phyloP scores from a whole-genome alignment of 23 tunicate species.

The Phallusia fumigata region DNA sequence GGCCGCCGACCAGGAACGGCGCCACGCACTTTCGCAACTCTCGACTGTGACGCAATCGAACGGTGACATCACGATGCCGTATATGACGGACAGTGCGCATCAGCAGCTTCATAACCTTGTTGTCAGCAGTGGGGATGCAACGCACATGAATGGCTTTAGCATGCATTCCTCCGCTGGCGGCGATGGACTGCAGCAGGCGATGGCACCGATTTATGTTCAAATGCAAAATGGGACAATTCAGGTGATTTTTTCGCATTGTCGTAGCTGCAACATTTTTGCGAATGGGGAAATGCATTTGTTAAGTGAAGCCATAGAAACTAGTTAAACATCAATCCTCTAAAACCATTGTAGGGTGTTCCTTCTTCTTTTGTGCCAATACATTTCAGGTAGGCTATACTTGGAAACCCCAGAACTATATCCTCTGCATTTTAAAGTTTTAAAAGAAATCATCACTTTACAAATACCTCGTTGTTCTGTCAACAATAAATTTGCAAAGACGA shows the following conservation, averaged over 20 bases:
- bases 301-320: no score
- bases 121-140: slow-evolving; percentile 8
- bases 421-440: no score
- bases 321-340: no score
- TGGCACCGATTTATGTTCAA: slow-evolving; percentile 55
- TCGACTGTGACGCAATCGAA: neutral
- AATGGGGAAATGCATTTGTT: no score
- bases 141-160: neutral
- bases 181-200: slow-evolving; percentile 17
- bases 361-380: no score
- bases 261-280: no score
- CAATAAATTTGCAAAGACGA: neutral
- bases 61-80: slow-evolving; percentile 20
- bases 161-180: neutral
- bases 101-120: neutral
- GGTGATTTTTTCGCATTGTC: slow-evolving; percentile 14
- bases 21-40: slow-evolving; percentile 20
- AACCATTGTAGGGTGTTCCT: no score
- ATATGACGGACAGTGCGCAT: slow-evolving; percentile 22
- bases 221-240: slow-evolving; percentile 73
- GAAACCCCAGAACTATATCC: no score
- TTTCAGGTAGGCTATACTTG: no score
- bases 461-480: no score
- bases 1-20: slow-evolving; percentile 16
- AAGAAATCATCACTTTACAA: no score